A percentile compares a stretch with the other conserved stretches of the same genome.
Conservation (phyloP, 2,888 invertebrate species). For the Priocnemis perturbator region DNA sequence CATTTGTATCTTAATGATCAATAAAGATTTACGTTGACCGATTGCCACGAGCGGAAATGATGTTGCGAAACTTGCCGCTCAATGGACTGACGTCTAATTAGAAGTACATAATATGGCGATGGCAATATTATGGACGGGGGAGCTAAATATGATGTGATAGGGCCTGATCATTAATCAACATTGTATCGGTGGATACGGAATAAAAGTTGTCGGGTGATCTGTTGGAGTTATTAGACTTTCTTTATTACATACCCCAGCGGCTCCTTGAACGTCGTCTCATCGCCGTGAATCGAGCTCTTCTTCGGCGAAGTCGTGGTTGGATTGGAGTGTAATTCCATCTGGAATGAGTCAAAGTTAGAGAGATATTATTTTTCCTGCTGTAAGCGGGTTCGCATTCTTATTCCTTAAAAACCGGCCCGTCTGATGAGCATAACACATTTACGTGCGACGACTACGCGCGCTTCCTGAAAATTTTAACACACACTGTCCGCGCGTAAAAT, state of each 20-base stretch:
- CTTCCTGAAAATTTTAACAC: too few species aligned
- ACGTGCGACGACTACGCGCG: too few species aligned
- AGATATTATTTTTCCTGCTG: background rate
- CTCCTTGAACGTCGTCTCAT: slow-evolving; percentile 65
- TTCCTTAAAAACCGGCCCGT: background rate
- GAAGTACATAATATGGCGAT: slow-evolving; percentile 1
- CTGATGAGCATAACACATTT: too few species aligned
- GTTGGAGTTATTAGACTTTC: too few species aligned
- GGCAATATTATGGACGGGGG: background rate
- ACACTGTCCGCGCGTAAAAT: too few species aligned
- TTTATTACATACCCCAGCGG: slow-evolving; percentile 58
- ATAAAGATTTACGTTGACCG: background rate
- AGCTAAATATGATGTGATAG: too few species aligned
- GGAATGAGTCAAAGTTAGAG: background rate
- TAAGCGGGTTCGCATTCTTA: background rate
- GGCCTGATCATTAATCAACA: too few species aligned
- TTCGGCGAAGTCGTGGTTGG: slow-evolving; percentile 55
- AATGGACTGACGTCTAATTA: slow-evolving; percentile 19
- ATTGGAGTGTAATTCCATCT: slow-evolving; percentile 63
- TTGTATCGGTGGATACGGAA: too few species aligned
- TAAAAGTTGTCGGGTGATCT: too few species aligned
- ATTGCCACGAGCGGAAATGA: background rate
- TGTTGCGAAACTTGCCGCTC: background rate
- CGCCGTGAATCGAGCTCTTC: slow-evolving; percentile 58
- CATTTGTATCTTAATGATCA: background rate